Base-by-base conservation (phyloP, 2,888 invertebrate species). In the Dryobotodes eremita region DNA sequence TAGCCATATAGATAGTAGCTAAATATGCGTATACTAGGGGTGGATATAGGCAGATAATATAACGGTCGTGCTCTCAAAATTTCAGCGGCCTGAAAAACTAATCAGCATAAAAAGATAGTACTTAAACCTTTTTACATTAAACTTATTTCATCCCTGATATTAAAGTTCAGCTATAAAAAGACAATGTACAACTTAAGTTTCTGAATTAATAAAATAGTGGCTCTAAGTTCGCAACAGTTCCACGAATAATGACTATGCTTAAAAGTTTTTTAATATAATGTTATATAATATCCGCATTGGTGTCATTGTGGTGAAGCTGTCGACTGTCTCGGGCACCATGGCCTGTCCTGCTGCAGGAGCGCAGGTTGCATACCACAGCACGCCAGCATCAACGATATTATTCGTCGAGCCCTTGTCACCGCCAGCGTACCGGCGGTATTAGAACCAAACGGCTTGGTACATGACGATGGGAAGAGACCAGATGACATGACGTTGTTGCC, bases 41-140 rank as follows among this genome's bases (percentile, higher is more conserved):
- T 53, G 8, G 15, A 36, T 6, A 6, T 31, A 70, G 1, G 11
- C 55, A 36, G 55, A 36, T 57, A n/a, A 70, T 6, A 10, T 55
- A 36, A 36, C 2, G 55, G 0, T 2, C 26, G 3, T 53, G 10
- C 23, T 64, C n/a, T 26, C 31, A 23, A 80, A 50, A 73, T 55
- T 2, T 8, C 11, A 26, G 13, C 23, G 46, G 48, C 36, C 64
- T 17, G 10, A 42, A 65, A 70, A 76, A 6, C 15, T 78, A 82
- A 82, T 83, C 79, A 70, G 42, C 83, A 79, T 83, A 83, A 79
- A 82, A 80, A 70, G 0, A 77, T 70, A 64, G 48, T 31, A n/a
- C n/a, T n/a, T n/a, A 59, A 59, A 61, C 80, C 48, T 75, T 80
- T 78, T 70, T 70, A 64, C 26, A 70, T 70, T 59, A 64, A 72